phyloP scores from a whole-genome alignment of 2,113 vertebrate species.

The Thalassarche chlororhynchos region DNA sequence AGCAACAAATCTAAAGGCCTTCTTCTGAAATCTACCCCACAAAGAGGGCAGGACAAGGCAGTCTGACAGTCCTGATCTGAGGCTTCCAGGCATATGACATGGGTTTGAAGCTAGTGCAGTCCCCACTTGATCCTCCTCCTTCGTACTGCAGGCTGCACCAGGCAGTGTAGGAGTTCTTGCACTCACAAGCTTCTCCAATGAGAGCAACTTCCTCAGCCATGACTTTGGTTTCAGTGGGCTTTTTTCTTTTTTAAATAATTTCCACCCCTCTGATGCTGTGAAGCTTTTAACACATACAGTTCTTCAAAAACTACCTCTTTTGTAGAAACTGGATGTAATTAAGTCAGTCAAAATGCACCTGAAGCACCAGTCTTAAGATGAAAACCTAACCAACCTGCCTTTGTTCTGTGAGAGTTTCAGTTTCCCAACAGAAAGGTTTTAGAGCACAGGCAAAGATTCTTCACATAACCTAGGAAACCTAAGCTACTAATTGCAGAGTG shows the following conservation, averaged over 20 bases:
- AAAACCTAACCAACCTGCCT: conserved; percentile 35
- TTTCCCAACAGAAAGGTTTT: not conserved
- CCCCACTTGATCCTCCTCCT: not conserved
- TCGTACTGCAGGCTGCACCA: not conserved
- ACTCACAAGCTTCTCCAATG: not conserved
- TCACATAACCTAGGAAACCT: not conserved
- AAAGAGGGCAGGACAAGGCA: not conserved
- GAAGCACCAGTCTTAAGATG: conserved; percentile 3
- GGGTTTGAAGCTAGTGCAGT: not conserved
- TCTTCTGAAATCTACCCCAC: not conserved
- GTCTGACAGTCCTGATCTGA: not conserved
- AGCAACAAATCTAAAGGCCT: not conserved
- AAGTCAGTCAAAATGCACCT: not conserved
- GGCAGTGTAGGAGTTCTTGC: not conserved
- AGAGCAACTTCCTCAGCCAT: not conserved
- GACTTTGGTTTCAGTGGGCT: not conserved
- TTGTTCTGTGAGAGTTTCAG: conserved; percentile 18
- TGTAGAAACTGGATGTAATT: not conserved
- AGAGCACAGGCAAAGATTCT: not conserved
- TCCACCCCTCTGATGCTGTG: not conserved
- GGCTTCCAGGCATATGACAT: not conserved
- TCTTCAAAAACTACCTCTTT: not conserved
- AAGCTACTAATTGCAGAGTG: not conserved
- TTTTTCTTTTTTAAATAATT: not conserved
- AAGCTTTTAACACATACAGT: not conserved